Percentiles rank a stretch among this genome's conserved stretches.
phyloP scores from a whole-genome alignment of 30 jellyfish, hydroid and myxozoan species.

The Chironex yamaguchii region DNA sequence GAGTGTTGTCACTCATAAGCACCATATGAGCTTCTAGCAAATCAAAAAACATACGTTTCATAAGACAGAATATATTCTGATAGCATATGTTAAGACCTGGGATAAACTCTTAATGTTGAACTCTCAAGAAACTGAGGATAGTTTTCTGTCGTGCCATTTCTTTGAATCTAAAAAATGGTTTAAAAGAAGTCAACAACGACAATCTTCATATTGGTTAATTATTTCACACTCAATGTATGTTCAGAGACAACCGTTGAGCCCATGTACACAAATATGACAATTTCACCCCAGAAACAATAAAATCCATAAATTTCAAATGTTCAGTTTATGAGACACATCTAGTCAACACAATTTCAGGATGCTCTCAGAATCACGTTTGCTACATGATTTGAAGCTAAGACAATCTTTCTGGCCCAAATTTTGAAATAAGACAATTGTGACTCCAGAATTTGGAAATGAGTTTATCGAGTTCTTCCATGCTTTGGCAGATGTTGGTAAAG shows the following conservation, averaged over 20 bases:
- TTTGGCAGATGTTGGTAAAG: background rate
- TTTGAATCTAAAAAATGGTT: background rate
- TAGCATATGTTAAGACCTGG: background rate
- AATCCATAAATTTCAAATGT: too few relatives aligned
- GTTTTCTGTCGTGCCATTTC: background rate
- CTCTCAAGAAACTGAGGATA: background rate
- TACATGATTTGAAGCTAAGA: too few relatives aligned
- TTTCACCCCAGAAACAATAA: too few relatives aligned
- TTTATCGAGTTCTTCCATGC: background rate
- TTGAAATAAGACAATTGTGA: too few relatives aligned
- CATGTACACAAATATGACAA: too few relatives aligned
- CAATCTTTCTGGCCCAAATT: too few relatives aligned
- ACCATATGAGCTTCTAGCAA: constrained; percentile 1
- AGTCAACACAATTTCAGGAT: too few relatives aligned
- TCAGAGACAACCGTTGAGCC: too few relatives aligned
- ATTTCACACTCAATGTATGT: too few relatives aligned
- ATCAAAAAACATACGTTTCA: background rate
- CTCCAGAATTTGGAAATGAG: background rate
- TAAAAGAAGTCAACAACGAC: background rate
- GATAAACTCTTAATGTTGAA: background rate
- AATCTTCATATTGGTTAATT: background rate
- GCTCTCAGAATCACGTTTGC: too few relatives aligned
- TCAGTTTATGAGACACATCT: too few relatives aligned
- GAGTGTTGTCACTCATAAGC: background rate
- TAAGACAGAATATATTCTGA: background rate